Evolutionary conservation across 2,797 vertebrate species (phyloP).

Genomic region (Melanogrammus aeglefinus): DNA sequence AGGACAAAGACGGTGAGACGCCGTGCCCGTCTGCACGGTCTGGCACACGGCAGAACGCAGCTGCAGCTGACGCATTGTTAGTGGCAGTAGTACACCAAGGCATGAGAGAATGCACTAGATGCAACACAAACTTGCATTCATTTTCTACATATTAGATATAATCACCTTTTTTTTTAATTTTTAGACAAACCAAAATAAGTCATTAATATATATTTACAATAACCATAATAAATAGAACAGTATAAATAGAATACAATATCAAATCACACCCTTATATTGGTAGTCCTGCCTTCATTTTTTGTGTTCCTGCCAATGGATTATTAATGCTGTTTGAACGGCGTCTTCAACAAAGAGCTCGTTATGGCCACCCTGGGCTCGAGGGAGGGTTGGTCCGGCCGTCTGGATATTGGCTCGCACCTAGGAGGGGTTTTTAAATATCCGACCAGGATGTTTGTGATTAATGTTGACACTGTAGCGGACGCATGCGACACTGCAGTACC

Average conservation of each 20-base stretch:
- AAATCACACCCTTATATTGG: background rate
- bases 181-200: too few relatives aligned
- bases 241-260: background rate
- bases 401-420: constrained; percentile 29
- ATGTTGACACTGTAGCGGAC: background rate
- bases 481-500: background rate
- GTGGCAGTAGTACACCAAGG: background rate
- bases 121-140: too few relatives aligned
- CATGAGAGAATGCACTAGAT: too few relatives aligned
- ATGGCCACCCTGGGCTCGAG: constrained; percentile 4
- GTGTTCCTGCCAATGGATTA: background rate
- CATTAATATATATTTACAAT: background rate
- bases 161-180: too few relatives aligned
- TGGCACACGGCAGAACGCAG: background rate
- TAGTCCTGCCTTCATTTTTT: background rate
- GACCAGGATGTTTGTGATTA: constrained; percentile 43
- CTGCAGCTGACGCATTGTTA: background rate
- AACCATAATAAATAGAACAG: background rate
- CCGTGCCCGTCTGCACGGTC: background rate
- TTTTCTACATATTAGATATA: too few relatives aligned
- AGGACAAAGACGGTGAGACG: constrained; percentile 83
- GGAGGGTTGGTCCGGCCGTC: constrained; percentile 15
- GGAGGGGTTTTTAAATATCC: constrained; percentile 5
- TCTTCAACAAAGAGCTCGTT: background rate
- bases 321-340: background rate